These are phyloP conservation scores for Drosophila rufa DNA, from an alignment of 1,140 invertebrate species.

Conservation along the genomic window DNA sequence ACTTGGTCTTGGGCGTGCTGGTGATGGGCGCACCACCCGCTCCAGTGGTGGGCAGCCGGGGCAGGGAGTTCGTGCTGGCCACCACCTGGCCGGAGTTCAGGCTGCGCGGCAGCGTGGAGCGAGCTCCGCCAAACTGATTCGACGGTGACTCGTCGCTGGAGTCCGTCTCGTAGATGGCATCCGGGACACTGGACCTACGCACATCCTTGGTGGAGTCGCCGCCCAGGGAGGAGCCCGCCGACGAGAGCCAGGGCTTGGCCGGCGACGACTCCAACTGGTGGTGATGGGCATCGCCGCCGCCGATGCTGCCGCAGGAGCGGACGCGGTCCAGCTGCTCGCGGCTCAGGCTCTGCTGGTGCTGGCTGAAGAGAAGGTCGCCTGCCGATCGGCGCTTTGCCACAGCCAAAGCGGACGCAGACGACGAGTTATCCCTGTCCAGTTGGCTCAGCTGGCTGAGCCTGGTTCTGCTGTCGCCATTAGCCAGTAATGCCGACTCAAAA, in stretches of 20 bases:
- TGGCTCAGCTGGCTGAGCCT: constrained; percentile 88
- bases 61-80: constrained; percentile 91
- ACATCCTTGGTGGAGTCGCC: constrained; percentile 79
- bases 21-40: constrained; percentile 68
- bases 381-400: constrained; percentile 92
- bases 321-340: constrained; percentile 91
- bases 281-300: constrained; percentile 87
- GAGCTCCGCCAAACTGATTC: constrained; percentile 85
- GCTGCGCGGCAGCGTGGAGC: constrained; percentile 88
- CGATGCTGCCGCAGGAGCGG: constrained; percentile 92
- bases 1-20: constrained; percentile 88
- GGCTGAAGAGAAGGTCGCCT: constrained; percentile 91
- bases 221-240: constrained; percentile 55
- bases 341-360: constrained; percentile 91
- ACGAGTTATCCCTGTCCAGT: constrained; percentile 88
- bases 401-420: constrained; percentile 88
- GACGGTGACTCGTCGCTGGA: constrained; percentile 88
- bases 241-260: constrained; percentile 86
- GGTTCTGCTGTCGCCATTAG: constrained; percentile 91
- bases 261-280: constrained; percentile 86
- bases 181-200: constrained; percentile 88
- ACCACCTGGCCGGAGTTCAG: constrained; percentile 86
- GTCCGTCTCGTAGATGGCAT: constrained; percentile 89
- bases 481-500: constrained; percentile 94
- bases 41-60: constrained; percentile 88